Evolutionary conservation across 2,113 vertebrate genomes (phyloP).

Genomic region (Sminthopsis crassicaudata): DNA sequence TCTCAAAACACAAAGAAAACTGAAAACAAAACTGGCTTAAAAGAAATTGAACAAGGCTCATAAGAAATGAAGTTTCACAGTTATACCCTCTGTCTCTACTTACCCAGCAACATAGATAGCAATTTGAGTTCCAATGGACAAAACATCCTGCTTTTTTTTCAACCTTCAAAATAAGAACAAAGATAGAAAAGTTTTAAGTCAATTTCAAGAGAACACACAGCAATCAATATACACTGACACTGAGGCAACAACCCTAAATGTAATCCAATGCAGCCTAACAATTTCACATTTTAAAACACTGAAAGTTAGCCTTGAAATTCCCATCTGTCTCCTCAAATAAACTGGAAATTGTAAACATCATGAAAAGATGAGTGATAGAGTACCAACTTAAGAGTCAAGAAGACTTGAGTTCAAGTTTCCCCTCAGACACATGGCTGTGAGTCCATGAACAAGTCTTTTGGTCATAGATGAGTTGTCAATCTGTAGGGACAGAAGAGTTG

Average conservation of each 20-base stretch:
- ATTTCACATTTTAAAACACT: background rate
- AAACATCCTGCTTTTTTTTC: conserved; percentile 57
- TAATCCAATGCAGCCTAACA: background rate
- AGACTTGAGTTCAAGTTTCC: background rate
- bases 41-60: background rate
- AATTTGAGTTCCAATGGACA: conserved; percentile 70
- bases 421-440: background rate
- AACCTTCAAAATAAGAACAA: conserved; percentile 39
- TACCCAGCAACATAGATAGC: conserved; percentile 72
- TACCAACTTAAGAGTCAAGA: background rate
- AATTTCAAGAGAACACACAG: conserved; percentile 28
- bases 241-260: background rate
- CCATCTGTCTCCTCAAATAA: conserved; percentile 11
- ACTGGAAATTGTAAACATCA: background rate
- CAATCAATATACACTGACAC: background rate
- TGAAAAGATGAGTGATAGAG: background rate
- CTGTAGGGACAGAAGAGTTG: background rate
- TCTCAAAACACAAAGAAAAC: conserved; percentile 50
- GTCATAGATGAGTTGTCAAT: background rate
- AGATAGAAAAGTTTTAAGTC: background rate
- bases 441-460: background rate
- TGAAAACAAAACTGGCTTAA: conserved; percentile 14
- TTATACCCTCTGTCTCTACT: conserved; percentile 50
- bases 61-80: background rate
- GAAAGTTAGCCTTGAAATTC: background rate